Base-by-base conservation (phyloP, 2,797 vertebrate species). In the Paguma larvata region DNA sequence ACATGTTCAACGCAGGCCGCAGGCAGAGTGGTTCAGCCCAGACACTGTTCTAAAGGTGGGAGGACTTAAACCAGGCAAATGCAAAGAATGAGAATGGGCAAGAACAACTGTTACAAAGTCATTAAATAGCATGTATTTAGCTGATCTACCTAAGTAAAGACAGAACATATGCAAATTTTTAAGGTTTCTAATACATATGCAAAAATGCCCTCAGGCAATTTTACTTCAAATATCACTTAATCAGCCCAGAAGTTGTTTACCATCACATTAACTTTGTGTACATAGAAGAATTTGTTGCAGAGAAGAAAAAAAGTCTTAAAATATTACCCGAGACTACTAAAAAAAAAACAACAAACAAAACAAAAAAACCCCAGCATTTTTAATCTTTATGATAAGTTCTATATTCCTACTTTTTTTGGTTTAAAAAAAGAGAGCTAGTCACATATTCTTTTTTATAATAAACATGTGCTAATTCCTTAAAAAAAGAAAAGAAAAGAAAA, bases 151-250 rank as follows among this genome's bases (percentile, higher is more conserved):
- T 68, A 82, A 91, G n/a, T 73, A 38, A 78, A 84, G n/a, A 94
- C 25, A 93, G 79, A 82, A 94, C 19, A 65, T 32, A 85, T 38
- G 70, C 79, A 94, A 94, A 32, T 80, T 83, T 88, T 68, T 6
- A 13, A 89, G 82, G 41, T 91, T 95, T 92, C 83, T 95, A 97
- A 95, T 94, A 88, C n/a, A 89, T 90, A 95, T 85, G 87, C 75
- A 94, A 96, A 96, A 85, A 67, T 27, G 38, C 9, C 18, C 16
- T 95, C 63, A 72, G 41, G 89, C 89, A 95, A 95, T 93, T 97
- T 89, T 59, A 94, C 30, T 94, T 93, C 95, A 94, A 56, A 59
- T 97, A 94, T 95, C 89, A 96, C 88, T 95, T 95, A 95, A 97
- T 92, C 96, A 97, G 67, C 18, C 67, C 38, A 88, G 80, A 93